Evolutionary conservation across 2,113 vertebrate genomes (phyloP), one percentile per base, ranked within the genome.

Genomic region (Nothobranchius kuhntae): DNA sequence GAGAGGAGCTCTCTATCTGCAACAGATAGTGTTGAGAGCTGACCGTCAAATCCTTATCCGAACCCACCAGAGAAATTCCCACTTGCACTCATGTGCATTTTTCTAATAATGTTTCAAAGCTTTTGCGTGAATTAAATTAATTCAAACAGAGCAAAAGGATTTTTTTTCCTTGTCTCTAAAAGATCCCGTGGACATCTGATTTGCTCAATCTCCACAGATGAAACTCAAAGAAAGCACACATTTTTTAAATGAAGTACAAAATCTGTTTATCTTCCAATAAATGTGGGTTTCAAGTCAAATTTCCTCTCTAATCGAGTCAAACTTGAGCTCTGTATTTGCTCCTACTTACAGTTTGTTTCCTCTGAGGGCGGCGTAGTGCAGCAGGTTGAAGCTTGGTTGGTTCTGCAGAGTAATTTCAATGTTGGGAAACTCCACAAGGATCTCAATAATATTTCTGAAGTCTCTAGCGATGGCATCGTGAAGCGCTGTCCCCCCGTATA

Each of bases 381-480:
- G 91, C 59, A 98, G 92, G 65, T 98, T 99, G 87, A 99, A 99
- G 68, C 98, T 96, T 62, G 96, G 93, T 84, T 94, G 92, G 78
- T 99, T 99, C 81, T 96, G 94, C 83, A 96, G 89, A 0, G 95
- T 96, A 82, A 99, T 95, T 75, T 98, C 95, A 0, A 98, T 94
- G 82, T 92, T 95, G 14, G 96, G 97, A 71, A 98, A 94, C 65
- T 94, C 88, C 0, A 94, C 95, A 73, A 99, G 94, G 71, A 96
- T 93, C 86, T 98, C 95, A 1, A 99, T 96, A 26, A 98, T 92
- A 5, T 90, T 93, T 3, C 93, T 93, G 87, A 96, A 95, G 75
- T 99, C 96, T 67, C 93, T 95, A 0, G 95, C 96, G 69, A 99
- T 95, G 71, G 96, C 97, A 0, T 95, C 96, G 36, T 99, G 97